phyloP scores from a whole-genome alignment of 1,140 invertebrate genomes.

The Drosophila nikananu region DNA sequence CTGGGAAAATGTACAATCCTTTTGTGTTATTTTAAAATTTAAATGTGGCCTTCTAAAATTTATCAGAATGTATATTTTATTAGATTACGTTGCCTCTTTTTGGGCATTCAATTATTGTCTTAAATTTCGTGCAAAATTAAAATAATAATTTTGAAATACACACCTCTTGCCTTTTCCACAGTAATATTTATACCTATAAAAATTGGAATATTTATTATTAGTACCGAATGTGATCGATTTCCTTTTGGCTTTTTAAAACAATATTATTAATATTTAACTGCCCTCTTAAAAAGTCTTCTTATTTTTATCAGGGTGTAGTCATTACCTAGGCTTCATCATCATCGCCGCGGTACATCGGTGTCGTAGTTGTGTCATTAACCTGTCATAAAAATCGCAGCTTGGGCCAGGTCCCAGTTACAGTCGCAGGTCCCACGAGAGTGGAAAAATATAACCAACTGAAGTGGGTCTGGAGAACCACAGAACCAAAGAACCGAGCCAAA shows the following conservation, averaged over 20 bases:
- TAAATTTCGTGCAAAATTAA: too few relatives aligned
- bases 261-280: neutral
- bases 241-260: neutral
- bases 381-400: constrained; percentile 78
- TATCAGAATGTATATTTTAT: neutral
- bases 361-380: constrained; percentile 74
- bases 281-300: neutral
- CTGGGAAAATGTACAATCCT: neutral
- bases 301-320: constrained; percentile 38
- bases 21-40: too few relatives aligned
- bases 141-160: too few relatives aligned
- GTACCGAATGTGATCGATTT: neutral
- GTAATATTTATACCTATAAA: neutral
- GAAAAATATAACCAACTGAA: constrained; percentile 1
- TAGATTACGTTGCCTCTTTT: too few relatives aligned
- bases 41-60: neutral
- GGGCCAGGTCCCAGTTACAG: constrained; percentile 42
- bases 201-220: too few relatives aligned
- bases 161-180: neutral
- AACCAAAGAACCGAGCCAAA: neutral
- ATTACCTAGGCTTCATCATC: constrained; percentile 51
- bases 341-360: constrained; percentile 14
- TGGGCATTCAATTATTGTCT: too few relatives aligned
- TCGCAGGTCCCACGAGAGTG: constrained; percentile 54
- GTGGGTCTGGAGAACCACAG: neutral